Conservation (phyloP, 2,888 invertebrate species). For the Lypha dubia region DNA sequence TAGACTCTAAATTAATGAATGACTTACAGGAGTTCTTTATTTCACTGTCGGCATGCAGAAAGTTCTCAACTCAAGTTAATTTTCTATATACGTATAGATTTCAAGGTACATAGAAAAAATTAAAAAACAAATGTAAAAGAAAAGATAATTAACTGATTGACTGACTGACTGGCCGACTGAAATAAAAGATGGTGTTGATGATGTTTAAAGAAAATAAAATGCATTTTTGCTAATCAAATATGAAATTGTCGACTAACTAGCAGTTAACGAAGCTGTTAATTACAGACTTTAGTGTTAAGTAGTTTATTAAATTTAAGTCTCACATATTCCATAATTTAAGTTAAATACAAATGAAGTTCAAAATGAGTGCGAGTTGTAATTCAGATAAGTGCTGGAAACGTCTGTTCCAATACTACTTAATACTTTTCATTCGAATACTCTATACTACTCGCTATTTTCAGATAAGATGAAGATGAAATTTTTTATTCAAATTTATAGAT, state of each 20-base stretch:
- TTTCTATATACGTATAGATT: constrained; percentile 28
- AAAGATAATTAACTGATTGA: constrained; percentile 56
- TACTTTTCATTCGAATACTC: no score
- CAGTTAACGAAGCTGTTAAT: constrained; percentile 72
- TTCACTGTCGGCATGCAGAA: constrained; percentile 29
- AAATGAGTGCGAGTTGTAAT: background rate
- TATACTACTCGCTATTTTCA: no score
- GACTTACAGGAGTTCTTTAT: constrained; percentile 41
- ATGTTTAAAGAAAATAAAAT: constrained; percentile 60
- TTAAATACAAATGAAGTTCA: background rate
- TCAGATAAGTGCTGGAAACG: no score
- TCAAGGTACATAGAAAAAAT: constrained; percentile 19
- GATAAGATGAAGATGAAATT: no score
- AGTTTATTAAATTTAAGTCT: constrained; percentile 52
- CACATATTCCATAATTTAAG: background rate
- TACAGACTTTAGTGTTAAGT: constrained; percentile 65
- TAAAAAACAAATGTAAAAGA: constrained; percentile 12
- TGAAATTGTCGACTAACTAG: constrained; percentile 72
- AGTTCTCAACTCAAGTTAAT: constrained; percentile 26
- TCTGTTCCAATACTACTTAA: no score
- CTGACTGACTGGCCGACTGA: constrained; percentile 37
- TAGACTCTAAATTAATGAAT: constrained; percentile 37
- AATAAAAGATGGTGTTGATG: constrained; percentile 53
- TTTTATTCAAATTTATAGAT: no score
- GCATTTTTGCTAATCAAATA: constrained; percentile 70